Base-by-base conservation (phyloP, 2,888 invertebrate species). In the Melanophora roralis region DNA sequence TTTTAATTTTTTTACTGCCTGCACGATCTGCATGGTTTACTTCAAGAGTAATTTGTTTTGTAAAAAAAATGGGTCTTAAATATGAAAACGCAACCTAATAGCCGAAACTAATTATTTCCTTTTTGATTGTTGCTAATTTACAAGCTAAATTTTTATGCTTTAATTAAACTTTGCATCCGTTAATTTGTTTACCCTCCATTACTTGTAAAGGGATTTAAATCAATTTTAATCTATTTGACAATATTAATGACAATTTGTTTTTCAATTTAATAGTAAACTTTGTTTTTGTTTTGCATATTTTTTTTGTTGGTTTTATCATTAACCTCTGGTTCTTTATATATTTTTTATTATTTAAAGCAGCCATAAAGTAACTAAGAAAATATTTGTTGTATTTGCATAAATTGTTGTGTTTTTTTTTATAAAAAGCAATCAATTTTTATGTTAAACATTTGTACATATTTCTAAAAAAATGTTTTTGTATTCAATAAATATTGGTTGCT, bases 241-340 rank as follows among this genome's bases (percentile, higher is more conserved):
- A 53, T 23, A 64, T 38, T 64, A 64, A 19, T 36, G 49, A 38
- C 9, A 45, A 55, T 43, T 38, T 55, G 34, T 53, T 53, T 34
- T 19, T 11, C 21, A 47, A 49, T 1, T 12, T 27, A 69, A 53
- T 65, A 36, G 38, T 32, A 0, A 21, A 53, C 27, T 27, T 27
- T 6, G 27, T 27, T 27, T 27, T 27, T 60, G n/a, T n/a, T n/a
- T n/a, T n/a, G n/a, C n/a, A n/a, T n/a, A n/a, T 60, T 60, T 53
- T 21, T 43, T 3, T 45, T 21, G 60, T 60, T 75, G 62, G 60
- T 23, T 69, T 57, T 76, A 76, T 64, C 76, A 76, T 76, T 76
- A 76, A 76, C 69, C 76, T 64, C 76, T 55, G 62, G 62, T 4
- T 40, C 49, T 76, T 21, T 57, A 14, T 49, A 40, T 53, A 72